These are phyloP conservation scores for Acronicta aceris DNA, from an alignment of 2,888 invertebrate species.

Conservation along the genomic window DNA sequence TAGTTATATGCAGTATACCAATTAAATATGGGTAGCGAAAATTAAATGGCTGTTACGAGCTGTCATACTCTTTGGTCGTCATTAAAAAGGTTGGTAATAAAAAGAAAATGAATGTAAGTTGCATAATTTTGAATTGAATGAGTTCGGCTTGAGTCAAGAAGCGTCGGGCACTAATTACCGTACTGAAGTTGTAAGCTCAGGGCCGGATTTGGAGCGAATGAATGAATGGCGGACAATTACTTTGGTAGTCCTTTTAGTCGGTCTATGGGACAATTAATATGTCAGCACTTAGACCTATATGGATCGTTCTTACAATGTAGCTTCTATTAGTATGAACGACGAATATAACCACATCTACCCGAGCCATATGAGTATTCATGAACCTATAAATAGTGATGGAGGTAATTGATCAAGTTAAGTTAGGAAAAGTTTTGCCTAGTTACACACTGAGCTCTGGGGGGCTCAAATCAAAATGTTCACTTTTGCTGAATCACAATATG, in stretches of 20 bases:
- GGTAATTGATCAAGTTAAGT: too few species aligned
- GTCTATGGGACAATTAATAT: constrained; percentile 45
- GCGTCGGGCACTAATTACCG: constrained; percentile 60
- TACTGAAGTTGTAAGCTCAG: constrained; percentile 43
- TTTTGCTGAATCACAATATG: too few species aligned
- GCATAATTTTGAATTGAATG: constrained; percentile 66
- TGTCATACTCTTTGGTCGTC: constrained; percentile 49
- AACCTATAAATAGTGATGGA: too few species aligned
- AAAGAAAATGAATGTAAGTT: constrained; percentile 65
- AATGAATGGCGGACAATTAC: constrained; percentile 47
- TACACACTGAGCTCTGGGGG: too few species aligned
- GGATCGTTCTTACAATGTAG: constrained; percentile 27
- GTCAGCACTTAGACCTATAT: constrained; percentile 35
- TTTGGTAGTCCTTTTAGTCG: constrained; percentile 18
- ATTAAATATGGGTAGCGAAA: constrained; percentile 49
- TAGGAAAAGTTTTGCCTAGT: too few species aligned
- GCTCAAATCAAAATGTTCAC: too few species aligned
- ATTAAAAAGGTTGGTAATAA: constrained; percentile 59
- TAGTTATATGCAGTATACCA: constrained; percentile 32
- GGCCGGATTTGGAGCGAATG: constrained; percentile 38
- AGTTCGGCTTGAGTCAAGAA: constrained; percentile 44
- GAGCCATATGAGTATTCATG: too few species aligned
- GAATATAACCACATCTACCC: too few species aligned
- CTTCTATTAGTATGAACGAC: constrained; percentile 18
- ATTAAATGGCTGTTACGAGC: constrained; percentile 43